Evolutionary conservation across 2,797 vertebrate species (phyloP).

Genomic region (Tauraco hartlaubi): DNA sequence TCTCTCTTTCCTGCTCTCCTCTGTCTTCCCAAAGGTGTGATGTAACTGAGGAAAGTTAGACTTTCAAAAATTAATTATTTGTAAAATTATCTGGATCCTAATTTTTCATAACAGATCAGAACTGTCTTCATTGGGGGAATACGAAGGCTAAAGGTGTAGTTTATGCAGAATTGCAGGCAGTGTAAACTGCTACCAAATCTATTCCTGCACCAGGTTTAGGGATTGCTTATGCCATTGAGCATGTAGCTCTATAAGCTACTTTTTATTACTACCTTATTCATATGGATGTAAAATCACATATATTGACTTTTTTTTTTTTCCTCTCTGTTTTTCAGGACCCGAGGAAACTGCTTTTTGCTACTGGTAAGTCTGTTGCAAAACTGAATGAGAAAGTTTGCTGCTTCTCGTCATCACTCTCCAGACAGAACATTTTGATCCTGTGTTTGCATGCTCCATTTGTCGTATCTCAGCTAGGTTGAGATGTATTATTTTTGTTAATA

Average conservation of each 20-base stretch:
- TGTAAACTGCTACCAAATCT: not conserved
- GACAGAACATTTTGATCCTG: not conserved
- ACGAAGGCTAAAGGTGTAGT: not conserved
- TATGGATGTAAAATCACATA: not conserved
- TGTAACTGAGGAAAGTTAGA: not conserved
- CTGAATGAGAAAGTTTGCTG: not conserved
- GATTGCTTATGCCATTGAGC: not conserved
- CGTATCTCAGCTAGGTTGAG: not conserved
- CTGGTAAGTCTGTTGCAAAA: slow-evolving; percentile 83
- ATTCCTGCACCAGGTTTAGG: not conserved
- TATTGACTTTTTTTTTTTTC: not conserved
- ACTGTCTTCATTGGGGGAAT: not conserved
- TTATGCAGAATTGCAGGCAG: not conserved
- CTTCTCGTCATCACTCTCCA: not conserved
- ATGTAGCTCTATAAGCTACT: not conserved
- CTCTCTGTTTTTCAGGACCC: slow-evolving; percentile 85
- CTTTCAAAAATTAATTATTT: not conserved
- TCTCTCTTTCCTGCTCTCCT: not conserved
- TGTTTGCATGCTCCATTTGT: not conserved
- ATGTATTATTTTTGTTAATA: slow-evolving; percentile 7
- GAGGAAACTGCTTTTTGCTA: slow-evolving; percentile 90
- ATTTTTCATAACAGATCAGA: not conserved
- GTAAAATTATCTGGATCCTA: not conserved
- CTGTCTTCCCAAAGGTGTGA: not conserved
- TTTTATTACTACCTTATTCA: not conserved